phyloP scores from a whole-genome alignment of 2,888 invertebrate species.

The Melieria picta region DNA sequence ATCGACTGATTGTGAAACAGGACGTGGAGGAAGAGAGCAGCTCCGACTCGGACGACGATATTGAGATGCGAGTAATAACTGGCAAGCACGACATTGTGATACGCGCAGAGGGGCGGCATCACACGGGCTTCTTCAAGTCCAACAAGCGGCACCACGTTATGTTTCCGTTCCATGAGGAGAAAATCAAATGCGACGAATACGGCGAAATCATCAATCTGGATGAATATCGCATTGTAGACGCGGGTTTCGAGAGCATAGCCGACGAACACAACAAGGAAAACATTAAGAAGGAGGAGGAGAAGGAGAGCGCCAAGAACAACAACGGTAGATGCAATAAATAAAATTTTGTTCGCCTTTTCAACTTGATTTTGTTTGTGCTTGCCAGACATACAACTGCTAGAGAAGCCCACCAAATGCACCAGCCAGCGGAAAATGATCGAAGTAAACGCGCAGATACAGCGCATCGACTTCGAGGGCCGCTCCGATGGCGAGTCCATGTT shows the following conservation, averaged over 20 bases:
- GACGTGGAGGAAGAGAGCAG: slow-evolving; percentile 76
- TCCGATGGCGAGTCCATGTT: slow-evolving; percentile 86
- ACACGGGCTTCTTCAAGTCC: slow-evolving; percentile 85
- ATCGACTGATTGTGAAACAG: slow-evolving; percentile 65
- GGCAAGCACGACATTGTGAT: slow-evolving; percentile 91
- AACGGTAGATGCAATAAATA: slow-evolving; percentile 41
- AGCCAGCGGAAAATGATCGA: slow-evolving; percentile 77
- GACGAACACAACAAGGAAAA: slow-evolving; percentile 63
- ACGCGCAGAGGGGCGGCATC: slow-evolving; percentile 76
- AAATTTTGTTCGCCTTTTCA: background rate
- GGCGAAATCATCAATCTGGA: slow-evolving; percentile 95
- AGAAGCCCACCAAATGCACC: slow-evolving; percentile 92
- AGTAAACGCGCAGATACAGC: slow-evolving; percentile 87
- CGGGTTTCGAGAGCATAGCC: slow-evolving; percentile 61
- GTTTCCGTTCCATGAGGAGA: slow-evolving; percentile 94
- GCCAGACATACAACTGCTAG: slow-evolving; percentile 68
- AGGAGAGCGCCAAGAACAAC: slow-evolving; percentile 44
- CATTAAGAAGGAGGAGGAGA: slow-evolving; percentile 56
- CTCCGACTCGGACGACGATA: slow-evolving; percentile 83
- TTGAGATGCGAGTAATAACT: slow-evolving; percentile 84
- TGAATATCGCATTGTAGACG: slow-evolving; percentile 87
- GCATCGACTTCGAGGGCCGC: slow-evolving; percentile 97
- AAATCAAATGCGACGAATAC: slow-evolving; percentile 92
- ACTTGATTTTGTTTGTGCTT: slow-evolving; percentile 44
- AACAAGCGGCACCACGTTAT: slow-evolving; percentile 94